phyloP scores from a whole-genome alignment of 2,113 vertebrate species.

The Theristicus caerulescens region DNA sequence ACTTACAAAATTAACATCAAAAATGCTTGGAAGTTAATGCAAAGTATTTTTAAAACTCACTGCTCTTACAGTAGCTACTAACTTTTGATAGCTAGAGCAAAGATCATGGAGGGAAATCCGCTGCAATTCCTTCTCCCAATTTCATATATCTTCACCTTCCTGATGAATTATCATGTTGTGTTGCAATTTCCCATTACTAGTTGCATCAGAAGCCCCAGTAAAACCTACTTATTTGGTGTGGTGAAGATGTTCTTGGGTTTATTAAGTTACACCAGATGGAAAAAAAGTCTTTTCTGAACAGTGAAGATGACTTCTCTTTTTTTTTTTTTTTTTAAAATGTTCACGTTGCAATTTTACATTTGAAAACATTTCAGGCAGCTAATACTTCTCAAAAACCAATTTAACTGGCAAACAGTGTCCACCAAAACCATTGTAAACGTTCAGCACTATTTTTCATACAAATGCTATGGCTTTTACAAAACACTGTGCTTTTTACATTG shows the following conservation, averaged over 20 bases:
- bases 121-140: not conserved
- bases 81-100: not conserved
- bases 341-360: not conserved
- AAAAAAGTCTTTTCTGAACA: not conserved
- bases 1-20: not conserved
- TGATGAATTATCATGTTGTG: not conserved
- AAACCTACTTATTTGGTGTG: not conserved
- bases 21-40: not conserved
- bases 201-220: not conserved
- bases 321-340: no score
- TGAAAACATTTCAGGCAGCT: not conserved
- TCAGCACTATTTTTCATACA: not conserved
- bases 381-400: not conserved
- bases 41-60: not conserved
- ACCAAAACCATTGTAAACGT: not conserved
- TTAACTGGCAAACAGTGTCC: not conserved
- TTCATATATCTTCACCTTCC: not conserved
- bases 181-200: not conserved
- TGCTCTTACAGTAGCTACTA: not conserved
- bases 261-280: not conserved
- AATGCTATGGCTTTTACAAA: not conserved
- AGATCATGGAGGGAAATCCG: not conserved
- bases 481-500: not conserved
- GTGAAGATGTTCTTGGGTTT: not conserved
- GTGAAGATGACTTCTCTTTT: fast-evolving